phyloP scores from a whole-genome alignment of 2,113 vertebrate species.

The Cromileptes altivelis region DNA sequence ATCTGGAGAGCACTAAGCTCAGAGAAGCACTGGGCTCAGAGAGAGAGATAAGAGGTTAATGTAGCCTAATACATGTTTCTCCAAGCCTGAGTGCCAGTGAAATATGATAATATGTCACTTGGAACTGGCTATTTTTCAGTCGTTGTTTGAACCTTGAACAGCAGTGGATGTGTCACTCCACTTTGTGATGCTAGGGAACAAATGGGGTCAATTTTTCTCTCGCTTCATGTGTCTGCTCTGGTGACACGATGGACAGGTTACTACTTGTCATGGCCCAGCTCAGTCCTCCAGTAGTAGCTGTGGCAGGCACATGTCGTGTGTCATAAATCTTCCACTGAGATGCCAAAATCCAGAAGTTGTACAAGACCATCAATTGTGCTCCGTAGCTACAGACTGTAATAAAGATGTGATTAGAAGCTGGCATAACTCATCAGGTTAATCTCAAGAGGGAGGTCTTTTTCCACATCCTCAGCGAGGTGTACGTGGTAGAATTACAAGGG shows the following conservation, averaged over 20 bases:
- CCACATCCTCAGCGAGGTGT: not conserved
- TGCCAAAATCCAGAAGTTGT: not conserved
- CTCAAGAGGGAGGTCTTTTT: constrained; percentile 20
- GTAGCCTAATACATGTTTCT: not conserved
- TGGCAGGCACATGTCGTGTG: not conserved
- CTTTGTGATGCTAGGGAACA: not conserved
- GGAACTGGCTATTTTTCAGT: not conserved
- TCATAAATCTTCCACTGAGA: not conserved
- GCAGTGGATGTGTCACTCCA: not conserved
- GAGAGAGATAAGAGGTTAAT: constrained; percentile 26
- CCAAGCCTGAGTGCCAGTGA: not conserved
- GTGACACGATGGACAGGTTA: not conserved
- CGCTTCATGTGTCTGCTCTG: not conserved
- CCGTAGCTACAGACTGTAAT: not conserved
- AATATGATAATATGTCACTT: not conserved
- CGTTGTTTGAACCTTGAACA: not conserved
- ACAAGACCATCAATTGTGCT: not conserved
- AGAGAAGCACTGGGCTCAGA: constrained; percentile 1
- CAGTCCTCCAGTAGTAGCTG: constrained; percentile 1
- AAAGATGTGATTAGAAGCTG: not conserved
- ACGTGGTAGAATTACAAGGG: constrained; percentile 1
- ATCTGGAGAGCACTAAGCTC: constrained; percentile 18
- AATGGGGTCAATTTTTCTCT: not conserved
- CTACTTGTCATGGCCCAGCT: not conserved
- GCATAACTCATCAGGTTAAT: constrained; percentile 23